A percentile compares a stretch with the other conserved stretches of the same genome.
Evolutionary conservation across 2,888 invertebrate species (phyloP).

Genomic region (Julus scanicus): DNA sequence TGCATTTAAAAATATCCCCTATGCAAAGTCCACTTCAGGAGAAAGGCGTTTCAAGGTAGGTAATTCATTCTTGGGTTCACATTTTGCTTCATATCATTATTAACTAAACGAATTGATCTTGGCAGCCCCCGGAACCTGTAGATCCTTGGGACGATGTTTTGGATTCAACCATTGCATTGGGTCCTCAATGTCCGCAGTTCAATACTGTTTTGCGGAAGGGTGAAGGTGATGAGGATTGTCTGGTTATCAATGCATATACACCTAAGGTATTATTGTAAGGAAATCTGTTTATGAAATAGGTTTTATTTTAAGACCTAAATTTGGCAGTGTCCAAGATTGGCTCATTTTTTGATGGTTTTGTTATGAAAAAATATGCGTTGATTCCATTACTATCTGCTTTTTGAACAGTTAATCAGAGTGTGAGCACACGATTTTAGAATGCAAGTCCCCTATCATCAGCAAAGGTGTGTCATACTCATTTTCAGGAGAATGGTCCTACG

Average conservation of each 20-base stretch:
- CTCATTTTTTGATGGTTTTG: too few species aligned
- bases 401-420: too few species aligned
- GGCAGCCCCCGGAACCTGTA: constrained; percentile 53
- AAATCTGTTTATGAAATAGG: too few species aligned
- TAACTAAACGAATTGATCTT: neutral
- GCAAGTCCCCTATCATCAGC: too few species aligned
- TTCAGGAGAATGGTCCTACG: too few species aligned
- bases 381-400: too few species aligned
- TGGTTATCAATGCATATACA: constrained; percentile 57
- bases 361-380: neutral
- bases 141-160: constrained; percentile 55
- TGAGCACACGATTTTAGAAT: too few species aligned
- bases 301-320: too few species aligned
- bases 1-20: constrained; percentile 30
- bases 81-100: too few species aligned
- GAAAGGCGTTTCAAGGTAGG: constrained; percentile 40
- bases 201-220: constrained; percentile 28
- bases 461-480: too few species aligned
- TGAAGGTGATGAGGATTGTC: constrained; percentile 57
- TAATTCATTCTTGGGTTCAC: neutral
- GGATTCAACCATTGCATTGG: constrained; percentile 54
- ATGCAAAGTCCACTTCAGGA: constrained; percentile 37
- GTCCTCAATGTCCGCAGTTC: constrained; percentile 52
- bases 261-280: constrained; percentile 55
- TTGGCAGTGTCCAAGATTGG: too few species aligned